phyloP scores from a whole-genome alignment of 2,113 vertebrate genomes.

The Apus apus region DNA sequence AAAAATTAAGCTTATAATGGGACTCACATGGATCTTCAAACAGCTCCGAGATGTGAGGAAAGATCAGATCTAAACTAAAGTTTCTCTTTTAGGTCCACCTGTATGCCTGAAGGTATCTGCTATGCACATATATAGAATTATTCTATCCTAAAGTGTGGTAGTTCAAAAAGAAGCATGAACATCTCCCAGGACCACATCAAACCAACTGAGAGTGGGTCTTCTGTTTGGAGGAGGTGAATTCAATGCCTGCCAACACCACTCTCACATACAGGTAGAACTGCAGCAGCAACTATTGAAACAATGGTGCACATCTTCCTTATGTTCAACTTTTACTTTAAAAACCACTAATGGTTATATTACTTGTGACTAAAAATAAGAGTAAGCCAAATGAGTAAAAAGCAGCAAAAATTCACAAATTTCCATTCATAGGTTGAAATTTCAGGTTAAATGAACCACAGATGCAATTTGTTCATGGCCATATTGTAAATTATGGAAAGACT shows the following conservation, averaged over 20 bases:
- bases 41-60: neutral
- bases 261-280: neutral
- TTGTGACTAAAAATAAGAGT: neutral
- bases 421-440: neutral
- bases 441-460: neutral
- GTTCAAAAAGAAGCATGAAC: neutral
- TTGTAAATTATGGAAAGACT: neutral
- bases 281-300: neutral
- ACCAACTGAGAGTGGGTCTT: neutral
- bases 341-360: neutral
- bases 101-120: neutral
- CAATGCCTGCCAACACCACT: neutral
- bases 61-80: neutral
- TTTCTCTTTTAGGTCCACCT: neutral
- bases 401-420: neutral
- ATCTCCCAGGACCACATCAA: neutral
- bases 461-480: neutral
- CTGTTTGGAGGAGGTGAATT: neutral
- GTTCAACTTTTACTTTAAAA: neutral
- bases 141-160: neutral
- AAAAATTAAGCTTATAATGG: neutral
- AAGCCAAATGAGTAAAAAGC: neutral
- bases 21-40: neutral
- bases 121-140: neutral
- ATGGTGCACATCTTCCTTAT: neutral